phyloP scores from a whole-genome alignment of 2,113 vertebrate genomes.

The Orientallactaga bullata region DNA sequence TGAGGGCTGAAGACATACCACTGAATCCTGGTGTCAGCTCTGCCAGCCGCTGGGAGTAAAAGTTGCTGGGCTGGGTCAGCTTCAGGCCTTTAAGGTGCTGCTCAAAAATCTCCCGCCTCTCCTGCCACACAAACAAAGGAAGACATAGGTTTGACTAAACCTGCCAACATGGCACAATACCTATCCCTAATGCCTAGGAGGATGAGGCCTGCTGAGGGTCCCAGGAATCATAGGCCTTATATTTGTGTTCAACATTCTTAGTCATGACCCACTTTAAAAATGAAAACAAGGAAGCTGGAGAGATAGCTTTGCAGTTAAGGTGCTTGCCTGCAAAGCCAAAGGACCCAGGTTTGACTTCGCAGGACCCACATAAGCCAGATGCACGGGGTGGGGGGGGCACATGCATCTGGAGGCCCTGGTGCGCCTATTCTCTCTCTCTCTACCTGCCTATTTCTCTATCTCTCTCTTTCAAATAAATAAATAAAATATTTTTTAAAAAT shows the following conservation, averaged over 20 bases:
- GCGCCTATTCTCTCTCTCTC: too few relatives aligned
- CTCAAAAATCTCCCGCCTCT: conserved; percentile 97
- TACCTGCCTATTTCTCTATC: too few relatives aligned
- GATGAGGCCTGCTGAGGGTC: not conserved
- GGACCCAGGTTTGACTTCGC: too few relatives aligned
- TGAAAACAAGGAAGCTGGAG: too few relatives aligned
- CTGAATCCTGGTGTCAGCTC: conserved; percentile 98
- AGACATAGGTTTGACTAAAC: not conserved
- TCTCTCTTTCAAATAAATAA: too few relatives aligned
- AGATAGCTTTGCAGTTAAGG: too few relatives aligned
- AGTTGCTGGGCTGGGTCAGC: conserved; percentile 91
- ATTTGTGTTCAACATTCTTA: not conserved
- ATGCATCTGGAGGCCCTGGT: too few relatives aligned
- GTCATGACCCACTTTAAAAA: not conserved
- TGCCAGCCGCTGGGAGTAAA: conserved; percentile 95
- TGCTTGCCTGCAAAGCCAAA: too few relatives aligned
- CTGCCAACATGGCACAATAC: too few relatives aligned
- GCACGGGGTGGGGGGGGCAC: too few relatives aligned
- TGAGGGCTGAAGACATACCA: conserved; percentile 84
- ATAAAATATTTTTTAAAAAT: too few relatives aligned
- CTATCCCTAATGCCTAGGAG: not conserved
- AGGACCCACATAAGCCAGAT: too few relatives aligned
- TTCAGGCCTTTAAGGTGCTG: conserved; percentile 97
- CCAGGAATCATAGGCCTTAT: not conserved
- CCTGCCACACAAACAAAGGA: conserved; percentile 85